Base-by-base conservation (phyloP, 1,140 invertebrate species). In the Drosophila sturtevanti region DNA sequence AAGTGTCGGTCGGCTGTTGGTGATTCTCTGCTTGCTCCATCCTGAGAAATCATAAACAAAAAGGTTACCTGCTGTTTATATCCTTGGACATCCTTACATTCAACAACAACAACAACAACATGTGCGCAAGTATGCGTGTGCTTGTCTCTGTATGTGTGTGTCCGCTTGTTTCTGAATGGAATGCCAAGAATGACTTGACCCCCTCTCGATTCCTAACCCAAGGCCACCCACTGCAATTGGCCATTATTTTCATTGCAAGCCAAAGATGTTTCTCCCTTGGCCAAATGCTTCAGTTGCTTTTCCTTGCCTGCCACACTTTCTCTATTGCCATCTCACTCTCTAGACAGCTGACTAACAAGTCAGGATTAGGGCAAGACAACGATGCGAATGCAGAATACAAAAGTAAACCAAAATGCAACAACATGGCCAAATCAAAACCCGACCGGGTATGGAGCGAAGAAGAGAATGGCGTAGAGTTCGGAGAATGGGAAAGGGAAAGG, bases 221-320 rank as follows among this genome's bases (percentile, higher is more conserved):
- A 12, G 12, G 22, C n/a, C 24, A 14, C 27, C 52, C 52, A 7
- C 22, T n/a, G 68, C 16, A 48, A 34, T 34, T 55, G 41, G 44
- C 63, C 69, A 72, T 76, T 76, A 76, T 76, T 68, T 72, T 76
- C 74, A 77, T 73, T 68, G 67, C 63, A 76, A 41, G 55, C 41
- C 72, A 76, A 65, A 76, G 68, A 72, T 62, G 63, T 67, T 55
- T 51, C 59, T 59, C 35, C 41, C 16, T 48, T 48, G 18, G 18
- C 16, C 41, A 48, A 48, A 48, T 48, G 41, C 41, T 48, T 48
- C 41, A 48, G 41, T 48, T 48, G 41, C 16, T 48, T 48, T 48
- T 48, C 41, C 41, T 48, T 48, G 41, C 41, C 41, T 48, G 41
- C 41, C 41, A 48, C 41, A 48, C 41, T 48, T 21, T 48, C 41